Conservation (phyloP, 2,113 vertebrate species). For the Odocoileus virginianus region DNA sequence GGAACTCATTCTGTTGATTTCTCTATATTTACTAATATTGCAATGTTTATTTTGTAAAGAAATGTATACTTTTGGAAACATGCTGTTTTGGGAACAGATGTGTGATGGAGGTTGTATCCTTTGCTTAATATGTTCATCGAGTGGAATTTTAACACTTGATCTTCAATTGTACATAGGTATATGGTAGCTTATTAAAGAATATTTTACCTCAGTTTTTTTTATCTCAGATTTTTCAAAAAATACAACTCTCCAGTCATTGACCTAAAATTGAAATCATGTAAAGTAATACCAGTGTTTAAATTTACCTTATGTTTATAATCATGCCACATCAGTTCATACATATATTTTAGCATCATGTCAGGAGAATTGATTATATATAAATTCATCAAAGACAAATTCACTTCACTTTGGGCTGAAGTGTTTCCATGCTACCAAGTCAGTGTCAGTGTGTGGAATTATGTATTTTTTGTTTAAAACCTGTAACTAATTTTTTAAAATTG, state of each 20-base stretch:
- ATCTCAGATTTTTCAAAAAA: neutral
- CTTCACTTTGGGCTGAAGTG: neutral
- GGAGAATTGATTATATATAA: neutral
- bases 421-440: neutral
- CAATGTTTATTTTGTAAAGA: constrained; percentile 53
- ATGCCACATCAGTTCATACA: neutral
- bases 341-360: neutral
- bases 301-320: constrained; percentile 2
- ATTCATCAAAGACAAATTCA: neutral
- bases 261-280: neutral
- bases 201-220: neutral
- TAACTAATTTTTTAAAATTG: neutral
- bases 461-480: neutral
- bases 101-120: constrained; percentile 77
- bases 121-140: constrained; percentile 28
- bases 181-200: neutral
- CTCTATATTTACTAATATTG: neutral
- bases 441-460: neutral
- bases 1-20: neutral
- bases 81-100: constrained; percentile 53
- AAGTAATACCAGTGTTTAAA: neutral
- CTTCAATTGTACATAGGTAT: neutral
- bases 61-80: constrained; percentile 38
- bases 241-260: neutral
- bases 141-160: neutral